Conservation (phyloP, 2,797 vertebrate genomes). For the Parauchenoglanis punctatus region DNA sequence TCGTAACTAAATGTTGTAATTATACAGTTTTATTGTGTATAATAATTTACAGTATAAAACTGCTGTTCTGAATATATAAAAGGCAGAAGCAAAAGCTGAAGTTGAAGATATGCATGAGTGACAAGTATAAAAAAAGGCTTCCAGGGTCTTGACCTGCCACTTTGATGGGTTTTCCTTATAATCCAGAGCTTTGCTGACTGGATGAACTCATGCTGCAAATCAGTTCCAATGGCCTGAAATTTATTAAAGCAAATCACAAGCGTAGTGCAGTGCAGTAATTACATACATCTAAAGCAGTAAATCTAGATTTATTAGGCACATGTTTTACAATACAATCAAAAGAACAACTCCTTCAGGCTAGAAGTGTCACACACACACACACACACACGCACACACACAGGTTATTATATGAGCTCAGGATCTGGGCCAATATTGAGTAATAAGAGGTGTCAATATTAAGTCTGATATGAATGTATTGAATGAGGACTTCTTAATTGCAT, state of each 20-base stretch:
- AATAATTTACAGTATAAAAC: constrained; percentile 7
- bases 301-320: neutral
- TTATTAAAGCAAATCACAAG: neutral
- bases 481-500: neutral
- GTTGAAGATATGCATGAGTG: constrained; percentile 1
- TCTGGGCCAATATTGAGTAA: constrained; percentile 24
- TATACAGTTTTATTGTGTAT: neutral
- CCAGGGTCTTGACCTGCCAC: neutral
- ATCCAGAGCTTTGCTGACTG: constrained; percentile 12
- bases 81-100: constrained; percentile 1
- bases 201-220: constrained; percentile 16
- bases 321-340: neutral
- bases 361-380: neutral
- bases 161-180: neutral
- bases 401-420: constrained; percentile 32
- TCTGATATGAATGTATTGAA: neutral
- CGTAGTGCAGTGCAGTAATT: neutral
- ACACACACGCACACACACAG: neutral
- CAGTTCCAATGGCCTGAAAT: neutral
- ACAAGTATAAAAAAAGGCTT: neutral
- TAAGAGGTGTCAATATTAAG: neutral
- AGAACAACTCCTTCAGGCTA: neutral
- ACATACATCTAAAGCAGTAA: neutral
- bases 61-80: neutral
- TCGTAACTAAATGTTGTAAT: neutral